phyloP scores from a whole-genome alignment of 2,888 invertebrate species.

The Dynastes grantii region DNA sequence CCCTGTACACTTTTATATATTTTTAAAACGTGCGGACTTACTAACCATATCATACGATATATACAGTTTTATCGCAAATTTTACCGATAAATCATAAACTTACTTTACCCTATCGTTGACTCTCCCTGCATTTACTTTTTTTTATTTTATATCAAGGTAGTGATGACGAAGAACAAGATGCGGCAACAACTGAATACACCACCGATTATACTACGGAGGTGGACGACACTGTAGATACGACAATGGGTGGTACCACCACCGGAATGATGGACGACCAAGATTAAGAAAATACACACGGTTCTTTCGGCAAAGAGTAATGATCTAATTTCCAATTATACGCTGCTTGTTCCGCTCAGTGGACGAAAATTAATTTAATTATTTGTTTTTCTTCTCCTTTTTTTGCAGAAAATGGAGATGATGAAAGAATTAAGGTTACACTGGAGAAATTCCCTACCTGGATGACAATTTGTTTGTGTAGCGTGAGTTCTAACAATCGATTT shows the following conservation, averaged over 20 bases:
- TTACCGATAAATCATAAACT: too few relatives aligned
- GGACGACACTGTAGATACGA: slow-evolving; percentile 39
- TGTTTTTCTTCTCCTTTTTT: too few relatives aligned
- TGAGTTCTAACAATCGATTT: too few relatives aligned
- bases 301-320: slow-evolving; percentile 6
- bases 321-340: slow-evolving; percentile 25
- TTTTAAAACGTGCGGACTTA: too few relatives aligned
- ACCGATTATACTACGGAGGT: slow-evolving; percentile 54
- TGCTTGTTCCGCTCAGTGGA: neutral
- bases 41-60: too few relatives aligned
- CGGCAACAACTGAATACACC: slow-evolving; percentile 55
- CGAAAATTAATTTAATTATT: slow-evolving; percentile 25
- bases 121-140: neutral
- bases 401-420: too few relatives aligned
- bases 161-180: slow-evolving; percentile 54
- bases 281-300: neutral
- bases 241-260: neutral
- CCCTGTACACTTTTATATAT: too few relatives aligned
- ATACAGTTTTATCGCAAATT: too few relatives aligned
- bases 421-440: too few relatives aligned
- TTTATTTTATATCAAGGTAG: slow-evolving; percentile 50
- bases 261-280: neutral
- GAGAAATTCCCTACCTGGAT: too few relatives aligned
- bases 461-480: too few relatives aligned
- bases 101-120: too few relatives aligned